Evolutionary conservation across 2,888 invertebrate genomes (phyloP).

Genomic region (Drosophila monieri): DNA sequence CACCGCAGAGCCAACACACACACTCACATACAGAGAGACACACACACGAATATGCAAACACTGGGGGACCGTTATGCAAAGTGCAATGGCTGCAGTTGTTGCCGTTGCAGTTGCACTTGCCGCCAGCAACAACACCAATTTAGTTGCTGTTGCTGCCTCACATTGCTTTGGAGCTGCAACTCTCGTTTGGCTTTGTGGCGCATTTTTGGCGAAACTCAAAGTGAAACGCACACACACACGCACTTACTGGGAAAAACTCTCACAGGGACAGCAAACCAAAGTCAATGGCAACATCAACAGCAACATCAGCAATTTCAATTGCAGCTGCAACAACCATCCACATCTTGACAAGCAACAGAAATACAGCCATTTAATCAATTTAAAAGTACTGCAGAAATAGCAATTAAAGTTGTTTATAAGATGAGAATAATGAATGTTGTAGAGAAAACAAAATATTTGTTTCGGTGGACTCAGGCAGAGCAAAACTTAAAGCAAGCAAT

Average conservation of each 20-base stretch:
- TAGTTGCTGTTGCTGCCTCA: slow-evolving; percentile 51
- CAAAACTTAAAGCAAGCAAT: too few species aligned
- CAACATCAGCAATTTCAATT: slow-evolving; percentile 15
- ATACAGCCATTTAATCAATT: slow-evolving; percentile 30
- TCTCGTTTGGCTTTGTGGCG: slow-evolving; percentile 79
- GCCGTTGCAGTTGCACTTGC: slow-evolving; percentile 52
- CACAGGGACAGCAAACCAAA: slow-evolving; percentile 27
- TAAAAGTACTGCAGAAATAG: slow-evolving; percentile 17
- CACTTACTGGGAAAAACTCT: background rate
- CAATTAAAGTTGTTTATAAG: slow-evolving; percentile 2
- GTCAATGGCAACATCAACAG: slow-evolving; percentile 27
- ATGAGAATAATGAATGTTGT: background rate
- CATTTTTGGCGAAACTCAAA: slow-evolving; percentile 79
- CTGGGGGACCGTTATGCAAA: slow-evolving; percentile 68
- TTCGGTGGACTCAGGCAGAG: too few species aligned
- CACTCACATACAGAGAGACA: slow-evolving; percentile 34
- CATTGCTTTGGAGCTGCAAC: slow-evolving; percentile 53
- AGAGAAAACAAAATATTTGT: too few species aligned
- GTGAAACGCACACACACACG: slow-evolving; percentile 55
- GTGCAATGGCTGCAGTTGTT: slow-evolving; percentile 77
- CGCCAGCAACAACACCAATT: slow-evolving; percentile 15
- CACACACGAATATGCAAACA: slow-evolving; percentile 15
- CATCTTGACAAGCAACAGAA: slow-evolving; percentile 4
- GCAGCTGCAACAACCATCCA: slow-evolving; percentile 36
- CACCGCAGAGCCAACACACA: slow-evolving; percentile 62